Base-by-base conservation (phyloP, 1,140 invertebrate genomes). In the Solenopsis fugax region DNA sequence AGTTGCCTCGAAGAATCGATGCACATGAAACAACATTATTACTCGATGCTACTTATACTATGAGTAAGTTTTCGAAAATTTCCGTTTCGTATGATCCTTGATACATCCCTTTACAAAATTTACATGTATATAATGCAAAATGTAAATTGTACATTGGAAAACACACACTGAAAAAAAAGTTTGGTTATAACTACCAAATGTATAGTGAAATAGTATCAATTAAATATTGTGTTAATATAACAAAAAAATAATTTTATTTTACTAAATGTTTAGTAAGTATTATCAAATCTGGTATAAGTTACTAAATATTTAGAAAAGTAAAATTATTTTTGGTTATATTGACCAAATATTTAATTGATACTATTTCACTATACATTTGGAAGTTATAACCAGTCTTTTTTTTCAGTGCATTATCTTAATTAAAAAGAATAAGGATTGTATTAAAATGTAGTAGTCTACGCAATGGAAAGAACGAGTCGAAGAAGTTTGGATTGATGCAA, bases 1-100 rank as follows among this genome's bases (percentile, higher is more conserved):
- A 84, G 69, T 73, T 81, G 37, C 37, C 54, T 50, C 56, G 54
- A 84, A 84, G 80, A 84, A 84, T 84, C 29, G 80, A 84, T 84
- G 24, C 12, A 60, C 18, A 29, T 54, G 80, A 50, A 73, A 84
- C 54, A 82, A 73, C 37, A 84, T 84, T 82, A 82, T 73, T 84
- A 45, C n/a, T 62, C 29, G 24, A 52, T 50, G n/a, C 13, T 60
- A 50, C 18, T 81, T 81, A 67, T 80, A 56, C 48, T 84, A 41
- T 62, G 16, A 16, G 5, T 34, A 37, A 45, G 13, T 50, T 84
- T 45, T 13, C 21, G 45, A 73, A 50, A 50, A 75, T 37, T 71
- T 73, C 80, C 29, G 29, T 37, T 16, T 9, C 10, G 2, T 16
- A 34, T 34, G 34, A 48, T n/a, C 13, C 10, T 73, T 34, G 4